These are phyloP conservation scores for Piezodorus guildinii DNA, from an alignment of 1,140 invertebrate species.

Conservation along the genomic window DNA sequence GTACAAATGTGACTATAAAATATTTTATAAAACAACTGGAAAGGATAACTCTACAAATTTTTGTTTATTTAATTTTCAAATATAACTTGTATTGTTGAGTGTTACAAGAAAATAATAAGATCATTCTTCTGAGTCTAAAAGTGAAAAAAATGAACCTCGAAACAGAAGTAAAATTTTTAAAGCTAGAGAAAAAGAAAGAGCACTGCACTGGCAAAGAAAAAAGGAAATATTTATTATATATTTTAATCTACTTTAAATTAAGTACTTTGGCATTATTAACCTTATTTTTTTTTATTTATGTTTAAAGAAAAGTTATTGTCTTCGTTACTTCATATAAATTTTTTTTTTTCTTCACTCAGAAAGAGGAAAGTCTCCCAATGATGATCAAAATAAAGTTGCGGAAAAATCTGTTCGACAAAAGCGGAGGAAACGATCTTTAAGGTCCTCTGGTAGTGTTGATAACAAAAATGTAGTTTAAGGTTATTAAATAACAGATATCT, in stretches of 20 bases:
- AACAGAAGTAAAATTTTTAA: constrained; percentile 42
- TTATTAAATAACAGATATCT: too few species aligned
- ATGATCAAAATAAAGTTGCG: constrained; percentile 27
- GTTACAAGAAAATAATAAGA: too few species aligned
- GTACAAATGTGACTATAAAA: too few species aligned
- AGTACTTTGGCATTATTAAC: too few species aligned
- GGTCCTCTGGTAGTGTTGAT: constrained; percentile 28
- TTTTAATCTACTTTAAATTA: neutral
- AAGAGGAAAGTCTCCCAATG: constrained; percentile 32
- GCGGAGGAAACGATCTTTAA: constrained; percentile 19
- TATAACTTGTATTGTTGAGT: too few species aligned
- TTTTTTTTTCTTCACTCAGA: constrained; percentile 34
- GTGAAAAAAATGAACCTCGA: constrained; percentile 37
- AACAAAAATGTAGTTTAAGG: constrained; percentile 29
- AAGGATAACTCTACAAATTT: too few species aligned
- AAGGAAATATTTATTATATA: constrained; percentile 26
- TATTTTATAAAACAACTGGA: too few species aligned
- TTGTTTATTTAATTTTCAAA: too few species aligned
- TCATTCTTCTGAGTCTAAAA: constrained; percentile 37
- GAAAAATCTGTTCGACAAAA: constrained; percentile 9
- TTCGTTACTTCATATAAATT: neutral
- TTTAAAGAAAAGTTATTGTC: neutral
- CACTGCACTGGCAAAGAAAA: constrained; percentile 33
- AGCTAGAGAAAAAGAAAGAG: constrained; percentile 33
- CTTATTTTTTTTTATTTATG: neutral